Base-by-base conservation (phyloP, 2,797 vertebrate genomes). In the Oreonectes daqikongensis region DNA sequence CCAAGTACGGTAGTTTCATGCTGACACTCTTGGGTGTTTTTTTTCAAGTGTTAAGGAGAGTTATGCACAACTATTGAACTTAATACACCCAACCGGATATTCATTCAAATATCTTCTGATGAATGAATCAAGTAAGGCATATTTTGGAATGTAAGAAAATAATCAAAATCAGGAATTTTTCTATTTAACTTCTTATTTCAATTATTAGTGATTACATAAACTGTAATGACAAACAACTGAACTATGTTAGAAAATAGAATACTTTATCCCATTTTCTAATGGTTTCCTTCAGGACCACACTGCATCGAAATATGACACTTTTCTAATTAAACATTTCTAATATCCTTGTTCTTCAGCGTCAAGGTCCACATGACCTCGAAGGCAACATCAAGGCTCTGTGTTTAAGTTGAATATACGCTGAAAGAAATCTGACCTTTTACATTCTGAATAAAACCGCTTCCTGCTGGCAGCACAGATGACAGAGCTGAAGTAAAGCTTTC, bases 391-490 rank as follows among this genome's bases (percentile, higher is more conserved):
- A 35, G 18, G 17, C 20, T 48, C 32, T 1, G 9, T 42, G 35
- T 57, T 71, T 30, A 38, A 78, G 40, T 69, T 72, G 67, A 70
- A 71, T 71, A 22, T 10, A 75, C 11, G 20, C 55, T 78, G 60
- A 65, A 68, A 11, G 8, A 38, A 75, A 78, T 50, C 24, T 77
- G 69, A 77, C 74, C 74, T 68, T 78, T 78, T 78, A 32, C 24
- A 78, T 78, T 75, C 4, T 57, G 55, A 57, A 75, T 71, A 60
- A 80, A 55, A 30, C n/a, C n/a, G 11, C 22, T 28, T 17, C 24
- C 44, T 12, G 30, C 57, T 75, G 48, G 28, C 53, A 73, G 59
- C 40, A 69, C 28, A 65, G 17, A 57, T 46, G 57, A 60, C 57
- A 69, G 40, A 44, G 69, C 17, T 26, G 12, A 75, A 48, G 63